Evolutionary conservation across 2,113 vertebrate genomes (phyloP).

Genomic region (Hemiscyllium ocellatum): DNA sequence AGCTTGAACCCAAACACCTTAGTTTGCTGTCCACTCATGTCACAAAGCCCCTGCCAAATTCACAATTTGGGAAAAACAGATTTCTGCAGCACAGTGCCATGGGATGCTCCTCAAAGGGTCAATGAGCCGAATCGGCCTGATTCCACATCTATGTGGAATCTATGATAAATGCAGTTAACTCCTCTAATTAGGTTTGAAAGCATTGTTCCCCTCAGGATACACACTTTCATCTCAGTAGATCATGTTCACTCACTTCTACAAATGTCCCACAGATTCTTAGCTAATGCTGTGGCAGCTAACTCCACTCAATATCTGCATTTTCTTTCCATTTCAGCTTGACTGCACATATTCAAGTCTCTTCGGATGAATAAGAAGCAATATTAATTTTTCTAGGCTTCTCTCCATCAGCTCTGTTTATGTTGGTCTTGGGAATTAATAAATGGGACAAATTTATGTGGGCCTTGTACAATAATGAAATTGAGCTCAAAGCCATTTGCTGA

Average conservation of each 20-base stretch:
- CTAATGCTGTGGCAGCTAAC: not conserved
- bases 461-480: not conserved
- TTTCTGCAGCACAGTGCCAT: not conserved
- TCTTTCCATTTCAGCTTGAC: not conserved
- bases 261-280: not conserved
- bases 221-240: not conserved
- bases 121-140: too few relatives aligned
- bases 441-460: not conserved
- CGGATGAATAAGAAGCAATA: not conserved
- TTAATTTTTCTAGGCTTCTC: not conserved
- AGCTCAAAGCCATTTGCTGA: not conserved
- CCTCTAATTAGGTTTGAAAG: not conserved
- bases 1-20: too few relatives aligned
- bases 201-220: not conserved
- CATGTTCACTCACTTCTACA: not conserved
- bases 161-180: not conserved
- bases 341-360: not conserved
- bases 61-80: not conserved
- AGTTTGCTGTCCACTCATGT: not conserved
- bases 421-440: slow-evolving; percentile 7
- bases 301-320: not conserved
- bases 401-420: not conserved
- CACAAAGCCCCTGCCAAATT: not conserved
- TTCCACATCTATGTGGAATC: too few relatives aligned
- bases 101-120: too few relatives aligned